Conservation (phyloP, 1,140 invertebrate genomes). For the Drosophila lini region DNA sequence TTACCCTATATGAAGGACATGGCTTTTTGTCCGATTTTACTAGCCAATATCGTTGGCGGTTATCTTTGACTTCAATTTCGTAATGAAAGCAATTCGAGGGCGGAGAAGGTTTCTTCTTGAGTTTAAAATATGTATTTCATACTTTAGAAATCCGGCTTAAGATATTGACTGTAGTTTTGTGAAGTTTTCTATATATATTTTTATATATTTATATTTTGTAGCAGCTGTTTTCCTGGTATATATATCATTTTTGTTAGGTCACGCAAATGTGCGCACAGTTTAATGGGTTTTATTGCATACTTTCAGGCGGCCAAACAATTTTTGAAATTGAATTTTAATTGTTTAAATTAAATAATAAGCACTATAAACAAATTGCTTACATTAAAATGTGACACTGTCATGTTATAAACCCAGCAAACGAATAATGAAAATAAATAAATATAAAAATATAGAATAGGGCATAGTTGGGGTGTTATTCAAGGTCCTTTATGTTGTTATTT, state of each 20-base stretch:
- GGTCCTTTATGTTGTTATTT: neutral
- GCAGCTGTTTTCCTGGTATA: neutral
- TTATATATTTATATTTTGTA: too few species aligned
- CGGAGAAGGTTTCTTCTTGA: neutral
- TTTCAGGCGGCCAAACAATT: neutral
- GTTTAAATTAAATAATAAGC: neutral
- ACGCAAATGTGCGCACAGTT: neutral
- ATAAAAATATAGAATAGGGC: too few species aligned
- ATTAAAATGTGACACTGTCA: too few species aligned
- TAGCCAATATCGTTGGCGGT: neutral
- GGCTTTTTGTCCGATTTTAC: neutral
- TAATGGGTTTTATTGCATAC: neutral
- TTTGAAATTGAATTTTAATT: conserved; percentile 4
- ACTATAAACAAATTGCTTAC: neutral
- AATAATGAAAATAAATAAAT: too few species aligned
- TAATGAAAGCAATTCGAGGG: neutral
- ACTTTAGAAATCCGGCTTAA: too few species aligned
- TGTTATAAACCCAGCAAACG: too few species aligned
- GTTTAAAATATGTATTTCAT: neutral
- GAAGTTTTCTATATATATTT: too few species aligned
- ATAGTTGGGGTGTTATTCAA: neutral
- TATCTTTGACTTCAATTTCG: neutral
- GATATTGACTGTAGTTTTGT: too few species aligned
- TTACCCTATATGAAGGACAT: conserved; percentile 3
- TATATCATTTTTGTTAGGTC: neutral